These are phyloP conservation scores for Congeria kusceri DNA, from an alignment of 2,888 invertebrate species.

Conservation along the genomic window DNA sequence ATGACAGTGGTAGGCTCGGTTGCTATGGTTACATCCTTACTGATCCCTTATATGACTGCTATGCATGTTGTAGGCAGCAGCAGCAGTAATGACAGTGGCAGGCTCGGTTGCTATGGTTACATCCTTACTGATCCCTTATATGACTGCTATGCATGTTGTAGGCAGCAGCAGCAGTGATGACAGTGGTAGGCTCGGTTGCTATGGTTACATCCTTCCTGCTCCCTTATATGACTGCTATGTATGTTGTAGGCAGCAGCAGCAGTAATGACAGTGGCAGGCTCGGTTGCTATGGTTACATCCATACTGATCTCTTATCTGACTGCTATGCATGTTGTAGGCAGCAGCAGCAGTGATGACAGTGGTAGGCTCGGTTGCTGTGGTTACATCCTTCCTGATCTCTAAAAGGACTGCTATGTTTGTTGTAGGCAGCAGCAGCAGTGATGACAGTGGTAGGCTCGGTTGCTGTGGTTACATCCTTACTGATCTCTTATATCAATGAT, in stretches of 20 bases:
- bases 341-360: slow-evolving; percentile 23
- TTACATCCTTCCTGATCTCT: slow-evolving; percentile 76
- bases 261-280: slow-evolving; percentile 47
- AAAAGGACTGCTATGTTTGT: no score
- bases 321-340: slow-evolving; percentile 42
- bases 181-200: slow-evolving; percentile 68
- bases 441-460: no score
- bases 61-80: slow-evolving; percentile 40
- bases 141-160: slow-evolving; percentile 38
- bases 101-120: slow-evolving; percentile 77
- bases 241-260: slow-evolving; percentile 40
- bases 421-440: no score
- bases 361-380: slow-evolving; percentile 75
- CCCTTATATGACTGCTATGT: no score
- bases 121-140: no score
- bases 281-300: slow-evolving; percentile 79
- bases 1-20: slow-evolving; percentile 56
- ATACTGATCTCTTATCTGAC: no score
- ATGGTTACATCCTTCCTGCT: slow-evolving; percentile 81
- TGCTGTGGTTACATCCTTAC: no score
- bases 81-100: slow-evolving; percentile 32
- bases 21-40: slow-evolving; percentile 81
- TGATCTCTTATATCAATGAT: no score
- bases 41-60: no score
- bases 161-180: slow-evolving; percentile 32